phyloP scores from a whole-genome alignment of 2,113 vertebrate genomes.

The Ginglymostoma cirratum region DNA sequence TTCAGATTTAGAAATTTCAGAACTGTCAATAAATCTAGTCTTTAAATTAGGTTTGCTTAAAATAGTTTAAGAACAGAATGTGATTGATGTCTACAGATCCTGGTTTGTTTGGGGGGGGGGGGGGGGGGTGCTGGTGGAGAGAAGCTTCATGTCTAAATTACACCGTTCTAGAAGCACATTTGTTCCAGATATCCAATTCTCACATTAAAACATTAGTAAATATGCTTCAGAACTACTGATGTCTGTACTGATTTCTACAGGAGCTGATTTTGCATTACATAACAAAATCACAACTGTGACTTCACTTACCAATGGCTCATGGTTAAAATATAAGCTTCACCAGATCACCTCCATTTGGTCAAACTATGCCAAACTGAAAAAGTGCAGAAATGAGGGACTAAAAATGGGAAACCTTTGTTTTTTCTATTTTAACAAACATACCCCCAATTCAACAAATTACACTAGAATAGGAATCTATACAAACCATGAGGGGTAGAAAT shows the following conservation, averaged over 20 bases:
- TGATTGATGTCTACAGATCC: too few relatives aligned
- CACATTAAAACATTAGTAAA: neutral
- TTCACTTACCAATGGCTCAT: neutral
- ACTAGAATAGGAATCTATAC: neutral
- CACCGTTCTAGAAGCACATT: neutral
- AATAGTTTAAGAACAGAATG: neutral
- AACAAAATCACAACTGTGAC: neutral
- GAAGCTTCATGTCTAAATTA: neutral
- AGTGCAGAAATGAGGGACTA: neutral
- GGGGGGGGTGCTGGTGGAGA: neutral
- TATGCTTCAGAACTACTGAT: neutral
- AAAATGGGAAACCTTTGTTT: neutral
- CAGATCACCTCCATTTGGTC: neutral
- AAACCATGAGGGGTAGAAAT: neutral
- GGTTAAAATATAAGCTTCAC: neutral
- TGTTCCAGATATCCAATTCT: neutral
- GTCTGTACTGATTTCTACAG: neutral
- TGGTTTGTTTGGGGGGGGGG: neutral
- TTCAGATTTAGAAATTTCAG: neutral
- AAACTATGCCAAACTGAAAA: conserved; percentile 1
- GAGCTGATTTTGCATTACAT: neutral
- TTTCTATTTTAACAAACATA: too few relatives aligned
- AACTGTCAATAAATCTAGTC: neutral
- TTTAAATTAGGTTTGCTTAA: neutral
- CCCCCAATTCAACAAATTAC: neutral